phyloP scores from a whole-genome alignment of 2,113 vertebrate genomes.

The Microcebus griseorufus region DNA sequence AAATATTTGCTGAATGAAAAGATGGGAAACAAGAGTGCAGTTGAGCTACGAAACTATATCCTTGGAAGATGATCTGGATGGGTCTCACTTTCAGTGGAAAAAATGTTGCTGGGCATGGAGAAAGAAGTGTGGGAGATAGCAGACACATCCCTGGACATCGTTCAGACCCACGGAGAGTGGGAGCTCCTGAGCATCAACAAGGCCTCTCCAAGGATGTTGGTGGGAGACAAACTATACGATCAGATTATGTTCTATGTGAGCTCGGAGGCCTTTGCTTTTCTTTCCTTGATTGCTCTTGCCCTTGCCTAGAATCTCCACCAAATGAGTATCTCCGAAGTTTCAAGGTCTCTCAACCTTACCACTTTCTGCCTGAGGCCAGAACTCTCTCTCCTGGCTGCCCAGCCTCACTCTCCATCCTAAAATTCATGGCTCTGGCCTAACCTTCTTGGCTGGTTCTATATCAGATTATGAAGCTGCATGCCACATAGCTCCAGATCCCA shows the following conservation, averaged over 20 bases:
- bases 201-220: not conserved
- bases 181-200: not conserved
- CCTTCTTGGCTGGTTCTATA: not conserved
- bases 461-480: not conserved
- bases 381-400: not conserved
- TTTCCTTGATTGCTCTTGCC: not conserved
- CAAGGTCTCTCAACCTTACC: not conserved
- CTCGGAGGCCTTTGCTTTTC: not conserved
- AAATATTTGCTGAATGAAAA: conserved; percentile 73
- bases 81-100: conserved; percentile 33
- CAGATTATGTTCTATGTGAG: conserved; percentile 24
- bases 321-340: not conserved
- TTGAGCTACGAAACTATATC: not conserved
- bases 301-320: not conserved
- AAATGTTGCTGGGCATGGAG: conserved; percentile 4
- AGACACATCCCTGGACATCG: not conserved
- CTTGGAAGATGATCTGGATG: not conserved
- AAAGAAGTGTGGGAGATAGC: conserved; percentile 24
- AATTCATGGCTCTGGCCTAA: not conserved
- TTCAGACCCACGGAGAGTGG: not conserved
- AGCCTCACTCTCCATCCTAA: not conserved
- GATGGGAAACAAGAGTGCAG: not conserved
- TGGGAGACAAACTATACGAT: not conserved
- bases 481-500: not conserved
- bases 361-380: not conserved